A percentile compares a stretch with the other conserved stretches of the same genome.
phyloP scores from a whole-genome alignment of 2,797 vertebrate genomes.

The Podarcis siculus region DNA sequence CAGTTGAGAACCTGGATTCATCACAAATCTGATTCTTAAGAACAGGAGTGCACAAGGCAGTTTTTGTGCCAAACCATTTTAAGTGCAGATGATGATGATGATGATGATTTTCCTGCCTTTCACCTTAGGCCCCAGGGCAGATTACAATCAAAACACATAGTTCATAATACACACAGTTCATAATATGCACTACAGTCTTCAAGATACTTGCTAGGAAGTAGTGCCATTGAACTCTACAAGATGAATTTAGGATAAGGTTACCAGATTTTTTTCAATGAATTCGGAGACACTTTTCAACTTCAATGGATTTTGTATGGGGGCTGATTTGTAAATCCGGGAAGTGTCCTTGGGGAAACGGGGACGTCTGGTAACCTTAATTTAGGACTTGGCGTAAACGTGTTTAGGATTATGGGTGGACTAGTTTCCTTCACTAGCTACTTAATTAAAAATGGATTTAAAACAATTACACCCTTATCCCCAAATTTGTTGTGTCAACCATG shows the following conservation, averaged over 20 bases:
- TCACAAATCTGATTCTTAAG: background rate
- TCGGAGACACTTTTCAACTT: no score
- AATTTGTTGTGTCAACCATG: background rate
- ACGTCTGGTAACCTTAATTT: background rate
- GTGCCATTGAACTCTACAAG: background rate
- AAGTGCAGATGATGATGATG: no score
- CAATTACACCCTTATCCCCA: background rate
- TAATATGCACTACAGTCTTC: background rate
- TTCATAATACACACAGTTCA: no score
- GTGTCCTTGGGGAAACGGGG: no score
- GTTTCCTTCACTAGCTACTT: background rate
- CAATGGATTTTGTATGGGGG: no score
- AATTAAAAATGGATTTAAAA: conserved; percentile 17
- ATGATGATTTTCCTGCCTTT: no score
- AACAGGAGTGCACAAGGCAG: background rate
- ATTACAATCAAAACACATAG: no score
- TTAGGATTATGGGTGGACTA: background rate
- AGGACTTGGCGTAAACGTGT: background rate
- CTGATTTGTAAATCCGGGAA: no score
- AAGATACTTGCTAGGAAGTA: background rate
- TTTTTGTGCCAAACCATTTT: background rate
- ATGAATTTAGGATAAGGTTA: background rate
- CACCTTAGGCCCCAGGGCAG: no score
- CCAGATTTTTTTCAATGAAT: no score
- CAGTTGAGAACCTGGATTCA: background rate